These are phyloP conservation scores for Taeniopygia guttata DNA, from an alignment of 2,797 vertebrate species.

Conservation along the genomic window DNA sequence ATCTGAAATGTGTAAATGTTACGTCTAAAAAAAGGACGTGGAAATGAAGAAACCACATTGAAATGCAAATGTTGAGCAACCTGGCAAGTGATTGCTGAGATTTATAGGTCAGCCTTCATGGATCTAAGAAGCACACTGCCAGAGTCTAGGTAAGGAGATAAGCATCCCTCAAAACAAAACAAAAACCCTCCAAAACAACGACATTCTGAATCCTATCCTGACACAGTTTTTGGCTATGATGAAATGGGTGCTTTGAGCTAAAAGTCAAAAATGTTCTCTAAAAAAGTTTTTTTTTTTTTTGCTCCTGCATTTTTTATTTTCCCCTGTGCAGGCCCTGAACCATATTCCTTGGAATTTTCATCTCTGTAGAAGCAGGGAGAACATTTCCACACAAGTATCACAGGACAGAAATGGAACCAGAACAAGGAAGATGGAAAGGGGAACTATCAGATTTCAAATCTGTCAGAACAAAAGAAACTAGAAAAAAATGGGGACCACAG, in stretches of 20 bases:
- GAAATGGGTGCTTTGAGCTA: not conserved
- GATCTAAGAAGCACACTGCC: not conserved
- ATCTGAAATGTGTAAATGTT: not conserved
- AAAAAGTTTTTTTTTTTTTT: not conserved
- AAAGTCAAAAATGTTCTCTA: not conserved
- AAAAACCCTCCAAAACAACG: not conserved
- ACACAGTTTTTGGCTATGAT: not conserved
- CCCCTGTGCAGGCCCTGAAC: not conserved
- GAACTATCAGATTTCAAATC: not conserved
- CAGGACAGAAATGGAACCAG: not conserved
- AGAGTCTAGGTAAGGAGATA: not conserved
- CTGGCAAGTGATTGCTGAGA: not conserved
- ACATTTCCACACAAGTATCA: not conserved
- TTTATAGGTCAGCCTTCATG: not conserved
- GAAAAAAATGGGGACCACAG: not conserved
- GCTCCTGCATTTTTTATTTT: not conserved
- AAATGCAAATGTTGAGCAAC: not conserved
- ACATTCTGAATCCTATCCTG: not conserved
- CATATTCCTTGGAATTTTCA: not conserved
- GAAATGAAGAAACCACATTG: not conserved
- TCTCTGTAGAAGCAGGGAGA: not conserved
- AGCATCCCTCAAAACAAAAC: not conserved
- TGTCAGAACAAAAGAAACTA: not conserved
- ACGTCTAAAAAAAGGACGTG: not conserved
- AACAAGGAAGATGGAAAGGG: not conserved